Conservation (phyloP, 2,113 vertebrate species). For the Pollimyrus isidori region DNA sequence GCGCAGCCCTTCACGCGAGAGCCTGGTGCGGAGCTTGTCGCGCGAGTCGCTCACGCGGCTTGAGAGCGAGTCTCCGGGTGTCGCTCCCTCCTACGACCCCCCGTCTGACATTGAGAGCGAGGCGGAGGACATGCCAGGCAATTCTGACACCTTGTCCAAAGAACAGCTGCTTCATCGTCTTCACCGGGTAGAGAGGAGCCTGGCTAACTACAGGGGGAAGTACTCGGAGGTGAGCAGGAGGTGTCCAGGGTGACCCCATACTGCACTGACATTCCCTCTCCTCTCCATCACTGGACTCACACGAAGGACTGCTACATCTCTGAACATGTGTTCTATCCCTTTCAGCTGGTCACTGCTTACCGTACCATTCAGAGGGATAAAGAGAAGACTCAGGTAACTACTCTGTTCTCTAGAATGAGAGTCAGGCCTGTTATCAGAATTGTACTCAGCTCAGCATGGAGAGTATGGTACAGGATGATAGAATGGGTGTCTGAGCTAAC, state of each 20-base stretch:
- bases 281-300: background rate
- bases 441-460: background rate
- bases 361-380: slow-evolving; percentile 82
- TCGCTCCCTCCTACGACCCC: slow-evolving; percentile 63
- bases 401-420: background rate
- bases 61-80: slow-evolving; percentile 46
- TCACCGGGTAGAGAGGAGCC: slow-evolving; percentile 71
- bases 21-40: slow-evolving; percentile 72
- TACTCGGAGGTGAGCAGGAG: slow-evolving; percentile 77
- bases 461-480: background rate
- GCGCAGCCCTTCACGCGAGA: slow-evolving; percentile 79
- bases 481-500: background rate
- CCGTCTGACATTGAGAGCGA: slow-evolving; percentile 90
- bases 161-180: slow-evolving; percentile 78
- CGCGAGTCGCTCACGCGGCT: slow-evolving; percentile 77
- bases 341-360: slow-evolving; percentile 81
- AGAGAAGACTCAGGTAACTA: slow-evolving; percentile 85
- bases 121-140: slow-evolving; percentile 69
- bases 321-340: slow-evolving; percentile 21
- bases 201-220: slow-evolving; percentile 78
- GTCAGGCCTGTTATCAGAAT: background rate
- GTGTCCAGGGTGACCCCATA: background rate
- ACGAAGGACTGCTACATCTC: background rate
- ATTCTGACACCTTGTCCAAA: slow-evolving; percentile 64
- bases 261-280: background rate